Evolutionary conservation across 2,113 vertebrate genomes (phyloP).

Genomic region (Sarotherodon lohbergeri): DNA sequence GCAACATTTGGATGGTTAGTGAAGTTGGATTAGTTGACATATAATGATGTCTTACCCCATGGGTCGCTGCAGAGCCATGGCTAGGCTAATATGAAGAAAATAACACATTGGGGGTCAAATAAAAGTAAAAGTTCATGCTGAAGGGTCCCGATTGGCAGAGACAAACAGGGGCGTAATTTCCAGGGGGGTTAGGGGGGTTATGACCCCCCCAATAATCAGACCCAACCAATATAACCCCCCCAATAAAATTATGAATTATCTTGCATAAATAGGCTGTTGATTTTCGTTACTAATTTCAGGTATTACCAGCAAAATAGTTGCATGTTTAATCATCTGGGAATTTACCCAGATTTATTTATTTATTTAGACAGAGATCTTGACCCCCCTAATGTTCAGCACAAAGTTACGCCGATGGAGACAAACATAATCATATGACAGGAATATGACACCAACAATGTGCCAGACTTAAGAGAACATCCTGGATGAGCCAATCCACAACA

Average conservation of each 20-base stretch:
- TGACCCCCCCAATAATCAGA: neutral
- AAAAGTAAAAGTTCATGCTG: neutral
- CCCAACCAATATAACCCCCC: too few relatives aligned
- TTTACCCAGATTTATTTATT: neutral
- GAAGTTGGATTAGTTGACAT: neutral
- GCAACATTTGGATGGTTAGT: neutral
- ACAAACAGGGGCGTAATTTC: neutral
- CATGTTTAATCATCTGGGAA: neutral
- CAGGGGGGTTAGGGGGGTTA: neutral
- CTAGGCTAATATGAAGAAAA: neutral
- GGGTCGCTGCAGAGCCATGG: neutral
- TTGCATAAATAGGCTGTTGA: neutral
- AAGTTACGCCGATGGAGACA: rapidly evolving
- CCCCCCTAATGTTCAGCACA: neutral
- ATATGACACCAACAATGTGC: neutral
- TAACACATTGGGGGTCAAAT: neutral
- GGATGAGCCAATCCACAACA: neutral
- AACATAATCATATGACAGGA: neutral
- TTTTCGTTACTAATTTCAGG: neutral
- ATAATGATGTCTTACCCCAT: neutral
- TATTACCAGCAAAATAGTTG: neutral
- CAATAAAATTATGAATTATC: neutral
- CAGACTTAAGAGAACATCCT: neutral
- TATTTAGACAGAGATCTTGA: neutral
- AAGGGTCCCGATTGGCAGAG: neutral